Evolutionary conservation across 2,113 vertebrate species (phyloP).

Genomic region (Leptocoma aspasia): DNA sequence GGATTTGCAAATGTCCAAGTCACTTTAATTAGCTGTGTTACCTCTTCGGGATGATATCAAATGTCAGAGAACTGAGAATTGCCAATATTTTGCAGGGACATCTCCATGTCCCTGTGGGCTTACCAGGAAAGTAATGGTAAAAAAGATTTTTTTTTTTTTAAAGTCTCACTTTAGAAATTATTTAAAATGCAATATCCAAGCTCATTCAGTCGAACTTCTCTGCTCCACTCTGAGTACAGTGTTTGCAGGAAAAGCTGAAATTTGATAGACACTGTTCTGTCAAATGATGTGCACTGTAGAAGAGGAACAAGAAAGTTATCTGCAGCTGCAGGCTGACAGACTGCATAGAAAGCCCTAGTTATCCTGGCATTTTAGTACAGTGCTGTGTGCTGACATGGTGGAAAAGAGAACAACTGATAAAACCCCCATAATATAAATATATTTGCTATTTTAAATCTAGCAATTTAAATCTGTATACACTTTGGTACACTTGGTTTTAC

Average conservation of each 20-base stretch:
- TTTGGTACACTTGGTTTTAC: not conserved
- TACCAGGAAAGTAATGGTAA: not conserved
- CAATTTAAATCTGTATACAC: not conserved
- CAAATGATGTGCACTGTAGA: not conserved
- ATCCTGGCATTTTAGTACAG: not conserved
- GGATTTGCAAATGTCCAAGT: not conserved
- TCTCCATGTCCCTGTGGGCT: not conserved
- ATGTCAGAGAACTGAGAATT: not conserved
- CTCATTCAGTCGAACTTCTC: not conserved
- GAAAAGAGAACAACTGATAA: not conserved
- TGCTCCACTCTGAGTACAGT: not conserved
- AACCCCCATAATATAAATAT: not conserved
- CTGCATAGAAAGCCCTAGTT: not conserved
- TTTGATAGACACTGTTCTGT: not conserved
- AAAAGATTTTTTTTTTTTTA: not conserved
- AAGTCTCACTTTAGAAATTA: not conserved
- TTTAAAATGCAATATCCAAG: not conserved
- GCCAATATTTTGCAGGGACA: not conserved
- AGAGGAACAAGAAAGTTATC: not conserved
- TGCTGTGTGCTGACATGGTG: not conserved
- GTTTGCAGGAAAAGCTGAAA: not conserved
- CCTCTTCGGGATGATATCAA: accelerated
- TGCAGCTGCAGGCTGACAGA: not conserved
- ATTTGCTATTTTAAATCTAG: not conserved
- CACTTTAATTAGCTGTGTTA: not conserved